Evolutionary conservation across 37 sponge, comb jelly and placozoan genomes (phyloP).

Genomic region (Crambe crambe): DNA sequence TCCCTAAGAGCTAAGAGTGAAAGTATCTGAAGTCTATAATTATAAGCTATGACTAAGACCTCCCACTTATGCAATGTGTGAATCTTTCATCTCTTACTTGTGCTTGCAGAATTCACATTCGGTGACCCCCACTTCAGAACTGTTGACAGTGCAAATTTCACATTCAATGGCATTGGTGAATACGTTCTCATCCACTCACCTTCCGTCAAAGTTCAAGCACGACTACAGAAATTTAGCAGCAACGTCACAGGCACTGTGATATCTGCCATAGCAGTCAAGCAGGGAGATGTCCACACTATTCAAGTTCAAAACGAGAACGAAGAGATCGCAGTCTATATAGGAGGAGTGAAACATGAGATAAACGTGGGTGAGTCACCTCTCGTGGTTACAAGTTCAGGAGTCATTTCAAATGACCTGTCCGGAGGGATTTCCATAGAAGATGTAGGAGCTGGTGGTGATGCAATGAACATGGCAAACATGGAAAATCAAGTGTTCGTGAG

Average conservation of each 20-base stretch:
- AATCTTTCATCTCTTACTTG: too few species aligned
- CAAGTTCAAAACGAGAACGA: slow-evolving; percentile 11
- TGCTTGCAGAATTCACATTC: slow-evolving; percentile 32
- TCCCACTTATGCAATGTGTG: too few species aligned
- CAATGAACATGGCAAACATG: not conserved
- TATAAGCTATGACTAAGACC: too few species aligned
- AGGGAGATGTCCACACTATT: not conserved
- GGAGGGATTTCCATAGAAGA: not conserved
- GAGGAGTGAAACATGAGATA: not conserved
- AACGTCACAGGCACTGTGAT: slow-evolving; percentile 30
- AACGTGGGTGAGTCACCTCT: not conserved
- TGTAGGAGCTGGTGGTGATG: not conserved
- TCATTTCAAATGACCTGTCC: not conserved
- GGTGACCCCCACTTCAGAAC: slow-evolving; percentile 73
- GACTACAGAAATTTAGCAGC: slow-evolving; percentile 9
- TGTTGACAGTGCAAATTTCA: slow-evolving; percentile 54
- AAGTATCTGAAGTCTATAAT: too few species aligned
- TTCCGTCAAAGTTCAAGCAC: slow-evolving; percentile 36
- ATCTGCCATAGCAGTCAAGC: slow-evolving; percentile 29
- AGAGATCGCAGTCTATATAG: not conserved
- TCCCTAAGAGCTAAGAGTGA: too few species aligned
- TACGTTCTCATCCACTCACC: slow-evolving; percentile 43
- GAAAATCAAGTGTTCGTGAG: not conserved
- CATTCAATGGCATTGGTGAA: slow-evolving; percentile 75
- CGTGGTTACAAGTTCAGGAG: not conserved